Evolutionary conservation across 2,113 vertebrate genomes (phyloP).

Genomic region (Morphnarchus princeps): DNA sequence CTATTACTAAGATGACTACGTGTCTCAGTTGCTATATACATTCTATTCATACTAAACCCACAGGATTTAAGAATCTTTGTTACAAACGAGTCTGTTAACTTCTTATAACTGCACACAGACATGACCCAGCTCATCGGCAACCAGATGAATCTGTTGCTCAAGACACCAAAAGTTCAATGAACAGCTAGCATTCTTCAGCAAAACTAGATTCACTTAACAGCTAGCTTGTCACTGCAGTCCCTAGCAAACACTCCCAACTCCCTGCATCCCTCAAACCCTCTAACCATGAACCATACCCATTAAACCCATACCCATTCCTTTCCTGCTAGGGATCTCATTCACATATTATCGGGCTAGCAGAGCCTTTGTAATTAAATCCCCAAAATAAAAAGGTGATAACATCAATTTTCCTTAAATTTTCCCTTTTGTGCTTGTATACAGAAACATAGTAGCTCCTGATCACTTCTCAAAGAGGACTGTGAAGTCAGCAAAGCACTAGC

Average conservation of each 20-base stretch:
- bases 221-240: neutral
- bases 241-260: neutral
- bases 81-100: neutral
- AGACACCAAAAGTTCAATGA: neutral
- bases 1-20: fast-evolving
- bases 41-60: neutral
- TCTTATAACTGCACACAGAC: neutral
- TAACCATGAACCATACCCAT: neutral
- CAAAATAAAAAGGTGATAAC: neutral
- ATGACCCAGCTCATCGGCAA: neutral
- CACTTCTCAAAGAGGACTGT: neutral
- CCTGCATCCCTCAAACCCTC: neutral
- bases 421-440: neutral
- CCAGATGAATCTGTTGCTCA: neutral
- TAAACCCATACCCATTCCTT: neutral
- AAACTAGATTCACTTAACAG: neutral
- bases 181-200: neutral
- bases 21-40: neutral
- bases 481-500: neutral
- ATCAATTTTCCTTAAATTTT: neutral
- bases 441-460: neutral
- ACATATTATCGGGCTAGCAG: neutral
- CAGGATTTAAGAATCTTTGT: neutral
- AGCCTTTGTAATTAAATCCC: neutral
- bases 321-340: neutral